Base-by-base conservation (phyloP, 2,888 invertebrate species). In the Drymonia ruficornis region DNA sequence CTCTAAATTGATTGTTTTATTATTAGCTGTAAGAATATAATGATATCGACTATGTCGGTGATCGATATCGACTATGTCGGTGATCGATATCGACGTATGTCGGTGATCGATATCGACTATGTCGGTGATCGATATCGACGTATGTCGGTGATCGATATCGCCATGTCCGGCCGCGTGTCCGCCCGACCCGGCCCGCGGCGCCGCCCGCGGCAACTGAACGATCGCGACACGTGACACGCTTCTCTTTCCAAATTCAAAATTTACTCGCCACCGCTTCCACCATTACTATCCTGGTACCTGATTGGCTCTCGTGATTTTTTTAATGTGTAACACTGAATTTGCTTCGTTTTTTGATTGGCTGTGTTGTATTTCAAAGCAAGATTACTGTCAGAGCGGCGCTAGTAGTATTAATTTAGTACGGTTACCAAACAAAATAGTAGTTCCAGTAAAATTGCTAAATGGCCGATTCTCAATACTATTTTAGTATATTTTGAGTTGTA, bases 291-390 rank as follows among this genome's bases (percentile, higher is more conserved):
- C 59, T 67, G 68, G 67, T 67, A 60, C 65, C 61, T 67, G 53
- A 71, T 71, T 70, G 70, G 70, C 63, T 70, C 43, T 59, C 70
- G 65, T 62, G 60, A 67, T 56, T 53, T 50, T 52, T 50, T 18
- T 38, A 61, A n/a, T 34, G 16, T 47, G 5, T 63, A 61, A 65
- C 61, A 58, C 63, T 57, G 48, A 55, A 56, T 34, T 65, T 67
- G 66, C 50, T 61, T 54, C 55, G 63, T 56, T 65, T 43, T 47
- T 12, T 59, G 38, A 64, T 55, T 38, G 58, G 59, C 61, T 58
- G 66, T 52, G 67, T 65, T 67, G 62, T 69, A 62, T 65, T 69
- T 69, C 56, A 63, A 65, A 65, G 59, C 54, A 56, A 59, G 12
- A 29, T 16, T 1, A 15, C 15, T 9, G 15, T 15, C n/a, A 0